Percentiles rank a stretch among this genome's conserved stretches.
These are phyloP conservation scores for Poecilia latipinna DNA, from an alignment of 2,113 vertebrate genomes.

Conservation along the genomic window DNA sequence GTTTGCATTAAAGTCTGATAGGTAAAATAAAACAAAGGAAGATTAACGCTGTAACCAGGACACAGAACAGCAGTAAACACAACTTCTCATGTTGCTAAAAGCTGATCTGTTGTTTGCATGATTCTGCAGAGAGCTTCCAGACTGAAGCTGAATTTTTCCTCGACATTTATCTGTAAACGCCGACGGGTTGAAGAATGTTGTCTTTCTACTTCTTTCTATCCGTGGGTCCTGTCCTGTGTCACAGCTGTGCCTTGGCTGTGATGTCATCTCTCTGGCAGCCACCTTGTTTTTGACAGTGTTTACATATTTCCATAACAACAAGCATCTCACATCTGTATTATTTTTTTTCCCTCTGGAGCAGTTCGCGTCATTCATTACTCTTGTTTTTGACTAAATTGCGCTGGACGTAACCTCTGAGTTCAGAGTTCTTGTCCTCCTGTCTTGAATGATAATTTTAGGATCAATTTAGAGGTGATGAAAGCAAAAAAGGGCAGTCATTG, in stretches of 20 bases:
- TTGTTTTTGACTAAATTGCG: neutral
- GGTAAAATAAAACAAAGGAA: neutral
- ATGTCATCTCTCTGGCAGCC: conserved; percentile 74
- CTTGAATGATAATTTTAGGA: neutral
- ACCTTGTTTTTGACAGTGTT: conserved; percentile 79
- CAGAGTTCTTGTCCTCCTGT: neutral
- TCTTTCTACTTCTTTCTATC: neutral
- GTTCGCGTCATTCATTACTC: conserved; percentile 23
- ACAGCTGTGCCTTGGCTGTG: conserved; percentile 68
- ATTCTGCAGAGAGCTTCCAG: neutral
- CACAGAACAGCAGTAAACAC: neutral
- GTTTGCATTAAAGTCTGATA: neutral
- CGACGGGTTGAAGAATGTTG: neutral
- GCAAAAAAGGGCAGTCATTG: neutral
- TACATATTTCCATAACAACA: conserved; percentile 68
- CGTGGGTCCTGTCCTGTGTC: conserved; percentile 35
- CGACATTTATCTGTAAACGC: conserved; percentile 28
- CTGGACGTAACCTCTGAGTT: neutral
- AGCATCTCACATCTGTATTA: conserved; percentile 77
- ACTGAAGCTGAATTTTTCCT: neutral
- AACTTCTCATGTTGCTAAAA: neutral
- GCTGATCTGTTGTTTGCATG: neutral
- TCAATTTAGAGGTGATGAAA: neutral
- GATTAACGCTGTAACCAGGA: neutral
- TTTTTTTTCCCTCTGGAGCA: conserved; percentile 14